Conservation (phyloP, 2,888 invertebrate genomes). For the Leucophora obtusa region DNA sequence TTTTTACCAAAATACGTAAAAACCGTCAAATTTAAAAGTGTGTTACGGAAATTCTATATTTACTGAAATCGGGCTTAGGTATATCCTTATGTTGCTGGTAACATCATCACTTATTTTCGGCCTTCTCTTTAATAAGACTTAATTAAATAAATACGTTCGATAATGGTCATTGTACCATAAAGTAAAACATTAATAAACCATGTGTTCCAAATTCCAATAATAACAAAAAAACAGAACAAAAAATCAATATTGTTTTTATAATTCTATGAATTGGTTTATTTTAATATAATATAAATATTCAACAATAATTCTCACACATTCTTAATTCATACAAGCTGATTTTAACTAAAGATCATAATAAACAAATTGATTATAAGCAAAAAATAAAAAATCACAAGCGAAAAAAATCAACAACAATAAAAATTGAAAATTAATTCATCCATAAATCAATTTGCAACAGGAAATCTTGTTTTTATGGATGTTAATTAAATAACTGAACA, state of each 20-base stretch:
- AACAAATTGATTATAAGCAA: constrained; percentile 39
- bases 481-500: constrained; percentile 65
- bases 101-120: no score
- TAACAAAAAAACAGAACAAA: no score
- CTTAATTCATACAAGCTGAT: constrained; percentile 9
- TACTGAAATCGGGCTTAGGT: no score
- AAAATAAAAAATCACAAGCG: not conserved
- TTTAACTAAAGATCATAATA: constrained; percentile 48
- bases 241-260: not conserved
- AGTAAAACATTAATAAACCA: no score
- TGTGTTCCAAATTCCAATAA: no score
- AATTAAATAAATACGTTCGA: no score
- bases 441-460: constrained; percentile 67
- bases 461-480: constrained; percentile 65
- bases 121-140: no score
- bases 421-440: constrained; percentile 55
- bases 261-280: constrained; percentile 18
- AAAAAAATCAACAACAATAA: constrained; percentile 23
- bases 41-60: no score
- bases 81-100: no score
- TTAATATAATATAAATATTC: not conserved
- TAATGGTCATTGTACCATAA: no score
- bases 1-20: no score
- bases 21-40: no score
- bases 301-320: constrained; percentile 39